Percentiles rank a stretch among this genome's conserved stretches.
Conservation (phyloP, 1,140 invertebrate species). For the Papilio helenus region DNA sequence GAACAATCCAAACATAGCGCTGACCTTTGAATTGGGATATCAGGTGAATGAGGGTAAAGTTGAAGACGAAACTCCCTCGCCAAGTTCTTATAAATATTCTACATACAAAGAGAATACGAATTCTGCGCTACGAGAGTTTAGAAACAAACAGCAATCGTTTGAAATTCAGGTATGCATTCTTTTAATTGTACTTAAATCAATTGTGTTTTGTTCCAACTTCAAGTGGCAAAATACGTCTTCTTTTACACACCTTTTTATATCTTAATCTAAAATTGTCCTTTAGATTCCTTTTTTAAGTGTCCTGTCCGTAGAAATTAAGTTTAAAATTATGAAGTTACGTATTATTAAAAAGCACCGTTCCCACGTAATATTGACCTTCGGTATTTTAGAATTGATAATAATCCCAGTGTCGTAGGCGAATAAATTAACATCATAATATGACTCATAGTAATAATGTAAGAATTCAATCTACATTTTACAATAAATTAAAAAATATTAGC, state of each 20-base stretch:
- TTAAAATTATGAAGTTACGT: not conserved
- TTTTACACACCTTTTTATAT: no score
- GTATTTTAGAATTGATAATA: not conserved
- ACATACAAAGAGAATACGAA: slow-evolving; percentile 37
- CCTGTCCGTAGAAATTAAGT: not conserved
- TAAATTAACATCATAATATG: not conserved
- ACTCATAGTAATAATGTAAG: not conserved
- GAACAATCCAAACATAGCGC: slow-evolving; percentile 65
- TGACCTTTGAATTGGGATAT: slow-evolving; percentile 72
- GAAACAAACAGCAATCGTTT: slow-evolving; percentile 81
- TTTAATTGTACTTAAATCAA: no score
- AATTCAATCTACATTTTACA: not conserved
- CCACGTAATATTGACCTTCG: not conserved
- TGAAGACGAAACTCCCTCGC: slow-evolving; percentile 70
- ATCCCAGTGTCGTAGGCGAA: not conserved
- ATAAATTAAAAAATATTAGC: no score
- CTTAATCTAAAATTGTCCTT: no score
- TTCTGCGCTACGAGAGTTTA: slow-evolving; percentile 68
- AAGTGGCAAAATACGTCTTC: no score
- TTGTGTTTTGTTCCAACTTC: no score
- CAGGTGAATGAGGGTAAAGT: slow-evolving; percentile 69
- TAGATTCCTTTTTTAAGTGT: no score
- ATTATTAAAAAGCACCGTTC: slow-evolving; percentile 7
- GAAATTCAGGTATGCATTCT: slow-evolving; percentile 73
- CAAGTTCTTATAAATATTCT: slow-evolving; percentile 53